Percentiles rank a stretch among this genome's conserved stretches.
Evolutionary conservation across 2,888 invertebrate species (phyloP).

Genomic region (Ichneumoninae sp.): DNA sequence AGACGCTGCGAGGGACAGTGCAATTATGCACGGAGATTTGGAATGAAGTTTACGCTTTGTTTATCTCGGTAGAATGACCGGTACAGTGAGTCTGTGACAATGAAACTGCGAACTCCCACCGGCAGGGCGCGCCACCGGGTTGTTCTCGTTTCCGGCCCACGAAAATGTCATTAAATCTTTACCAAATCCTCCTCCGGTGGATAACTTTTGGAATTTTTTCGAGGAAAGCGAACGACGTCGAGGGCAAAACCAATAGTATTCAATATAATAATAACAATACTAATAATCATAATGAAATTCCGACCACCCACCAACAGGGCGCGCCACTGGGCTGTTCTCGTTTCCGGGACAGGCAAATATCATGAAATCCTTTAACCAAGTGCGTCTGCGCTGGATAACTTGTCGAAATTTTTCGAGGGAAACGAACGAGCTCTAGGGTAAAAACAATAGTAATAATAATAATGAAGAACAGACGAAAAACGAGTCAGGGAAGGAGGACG

Average conservation of each 20-base stretch:
- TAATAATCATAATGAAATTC: constrained; percentile 54
- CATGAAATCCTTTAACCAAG: constrained; percentile 44
- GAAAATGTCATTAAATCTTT: constrained; percentile 54
- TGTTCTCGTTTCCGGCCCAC: constrained; percentile 4
- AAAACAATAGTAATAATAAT: neutral
- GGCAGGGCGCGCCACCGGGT: constrained; percentile 6
- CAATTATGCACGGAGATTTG: neutral
- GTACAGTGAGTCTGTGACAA: constrained; percentile 3
- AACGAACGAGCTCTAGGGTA: neutral
- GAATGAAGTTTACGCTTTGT: neutral
- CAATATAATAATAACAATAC: constrained; percentile 7
- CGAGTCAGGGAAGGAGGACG: constrained; percentile 36
- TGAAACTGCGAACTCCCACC: constrained; percentile 52
- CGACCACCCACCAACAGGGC: constrained; percentile 29
- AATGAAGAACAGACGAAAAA: constrained; percentile 39
- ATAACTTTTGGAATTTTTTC: constrained; percentile 34
- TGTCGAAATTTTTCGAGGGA: constrained; percentile 7
- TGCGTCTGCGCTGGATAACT: constrained; percentile 24
- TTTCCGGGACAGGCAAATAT: constrained; percentile 12
- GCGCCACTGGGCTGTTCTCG: constrained; percentile 17
- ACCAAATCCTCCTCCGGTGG: neutral
- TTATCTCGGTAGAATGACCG: neutral
- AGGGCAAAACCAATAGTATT: neutral
- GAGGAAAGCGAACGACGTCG: neutral
- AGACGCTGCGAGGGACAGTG: neutral